Evolutionary conservation across 23 tunicate species (phyloP), one percentile per base, ranked within the genome.

Genomic region (Phallusia fumigata): DNA sequence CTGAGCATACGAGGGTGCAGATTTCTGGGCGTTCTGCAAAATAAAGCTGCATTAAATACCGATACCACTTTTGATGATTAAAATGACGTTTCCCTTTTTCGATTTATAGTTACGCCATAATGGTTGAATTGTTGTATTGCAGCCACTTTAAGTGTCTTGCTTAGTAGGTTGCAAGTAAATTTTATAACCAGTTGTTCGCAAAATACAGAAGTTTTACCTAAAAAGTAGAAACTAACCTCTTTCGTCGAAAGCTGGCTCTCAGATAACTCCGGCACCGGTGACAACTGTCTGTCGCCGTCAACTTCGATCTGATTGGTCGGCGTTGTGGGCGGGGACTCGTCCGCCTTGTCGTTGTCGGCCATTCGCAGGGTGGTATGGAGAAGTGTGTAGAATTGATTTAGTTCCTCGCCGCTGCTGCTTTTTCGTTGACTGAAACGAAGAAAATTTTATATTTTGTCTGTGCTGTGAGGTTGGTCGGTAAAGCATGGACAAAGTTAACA

Each of bases 361-460:
- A 88, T 77, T 52, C 82, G 83, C 16, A 93, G 87, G 21, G 97
- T 93, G 30, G 92, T 88, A 84, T 93, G 97, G 31, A 93, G 89
- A 1, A 93, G 81, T 0, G 97, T 88, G 84, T 75, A 88, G 78
- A 88, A 88, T 35, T 88, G 92, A 33, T 88, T 83, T 31, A 80
- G 75, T 72, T 88, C 92, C 47, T 86, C 84, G 19, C 78, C 86
- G 40, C 75, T 80, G 33, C 30, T 26, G 49, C 81, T 84, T 22
- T 84, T 79, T 24, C 69, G 26, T 22, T 22, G 69, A 5, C 69
- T 24, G 16, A 1, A 6, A 6, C 15, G 28, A 40, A 40, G 47
- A 40, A 40, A 40, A 10, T 40, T 10, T n/a, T n/a, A n/a, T n/a
- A n/a, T n/a, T n/a, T n/a, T n/a, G n/a, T n/a, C n/a, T n/a, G n/a